Evolutionary conservation across 1,140 invertebrate genomes (phyloP).

Genomic region (Trissolcus basalis): DNA sequence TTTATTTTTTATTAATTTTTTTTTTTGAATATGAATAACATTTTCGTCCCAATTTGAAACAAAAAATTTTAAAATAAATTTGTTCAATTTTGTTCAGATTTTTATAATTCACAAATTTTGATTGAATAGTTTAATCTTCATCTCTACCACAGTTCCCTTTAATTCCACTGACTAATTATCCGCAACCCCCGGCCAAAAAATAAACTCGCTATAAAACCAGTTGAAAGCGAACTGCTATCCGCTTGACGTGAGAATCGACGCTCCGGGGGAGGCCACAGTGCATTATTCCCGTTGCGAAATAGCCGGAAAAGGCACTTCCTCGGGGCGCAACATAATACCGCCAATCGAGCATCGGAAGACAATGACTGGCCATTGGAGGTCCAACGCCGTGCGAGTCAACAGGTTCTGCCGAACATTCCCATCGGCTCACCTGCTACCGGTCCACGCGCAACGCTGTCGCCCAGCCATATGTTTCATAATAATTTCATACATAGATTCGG

Average conservation of each 20-base stretch:
- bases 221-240: slow-evolving; percentile 4
- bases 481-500: slow-evolving; percentile 33
- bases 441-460: slow-evolving; percentile 49
- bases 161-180: slow-evolving; percentile 22
- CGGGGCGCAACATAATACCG: slow-evolving; percentile 46
- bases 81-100: too few species aligned
- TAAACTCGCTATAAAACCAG: slow-evolving; percentile 10
- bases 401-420: slow-evolving; percentile 70
- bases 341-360: slow-evolving; percentile 56
- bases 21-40: too few species aligned
- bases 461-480: slow-evolving; percentile 32
- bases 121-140: background rate
- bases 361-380: slow-evolving; percentile 60
- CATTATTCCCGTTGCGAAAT: slow-evolving; percentile 32
- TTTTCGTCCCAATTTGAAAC: too few species aligned
- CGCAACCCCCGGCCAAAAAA: background rate
- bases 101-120: too few species aligned
- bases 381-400: slow-evolving; percentile 58
- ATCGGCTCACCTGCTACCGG: slow-evolving; percentile 71
- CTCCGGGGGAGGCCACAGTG: slow-evolving; percentile 15
- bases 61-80: too few species aligned
- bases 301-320: slow-evolving; percentile 61
- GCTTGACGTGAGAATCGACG: slow-evolving; percentile 23
- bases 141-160: background rate
- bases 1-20: too few species aligned